Conservation (phyloP, 2,797 vertebrate species). For the Coendou prehensilis region DNA sequence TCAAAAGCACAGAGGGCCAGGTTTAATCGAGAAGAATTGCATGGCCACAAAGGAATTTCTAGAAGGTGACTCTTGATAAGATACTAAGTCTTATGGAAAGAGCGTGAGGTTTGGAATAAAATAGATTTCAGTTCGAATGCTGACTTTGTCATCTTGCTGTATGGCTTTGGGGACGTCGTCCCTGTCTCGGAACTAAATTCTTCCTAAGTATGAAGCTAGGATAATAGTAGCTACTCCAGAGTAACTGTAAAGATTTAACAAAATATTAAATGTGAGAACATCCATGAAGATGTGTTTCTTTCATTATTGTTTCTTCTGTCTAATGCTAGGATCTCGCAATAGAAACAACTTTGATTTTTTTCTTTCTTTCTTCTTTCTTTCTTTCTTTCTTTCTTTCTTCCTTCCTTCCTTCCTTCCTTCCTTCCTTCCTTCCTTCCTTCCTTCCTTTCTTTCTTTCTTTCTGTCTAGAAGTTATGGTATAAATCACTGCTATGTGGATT, state of each 20-base stretch:
- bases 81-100: background rate
- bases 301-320: background rate
- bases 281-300: background rate
- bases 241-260: background rate
- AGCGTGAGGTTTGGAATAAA: background rate
- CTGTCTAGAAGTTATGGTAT: background rate
- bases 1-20: background rate
- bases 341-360: background rate
- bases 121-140: background rate
- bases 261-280: background rate
- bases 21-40: background rate
- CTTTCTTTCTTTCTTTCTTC: no score
- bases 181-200: background rate
- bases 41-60: background rate
- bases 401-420: background rate
- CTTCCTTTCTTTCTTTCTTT: background rate
- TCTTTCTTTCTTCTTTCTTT: background rate
- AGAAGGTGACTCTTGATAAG: background rate
- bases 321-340: background rate
- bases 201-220: background rate
- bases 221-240: background rate
- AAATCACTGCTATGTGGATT: background rate
- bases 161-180: background rate
- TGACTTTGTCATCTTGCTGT: background rate
- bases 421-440: background rate